Conservation (phyloP, 2,888 invertebrate genomes). For the Tachina lurida region DNA sequence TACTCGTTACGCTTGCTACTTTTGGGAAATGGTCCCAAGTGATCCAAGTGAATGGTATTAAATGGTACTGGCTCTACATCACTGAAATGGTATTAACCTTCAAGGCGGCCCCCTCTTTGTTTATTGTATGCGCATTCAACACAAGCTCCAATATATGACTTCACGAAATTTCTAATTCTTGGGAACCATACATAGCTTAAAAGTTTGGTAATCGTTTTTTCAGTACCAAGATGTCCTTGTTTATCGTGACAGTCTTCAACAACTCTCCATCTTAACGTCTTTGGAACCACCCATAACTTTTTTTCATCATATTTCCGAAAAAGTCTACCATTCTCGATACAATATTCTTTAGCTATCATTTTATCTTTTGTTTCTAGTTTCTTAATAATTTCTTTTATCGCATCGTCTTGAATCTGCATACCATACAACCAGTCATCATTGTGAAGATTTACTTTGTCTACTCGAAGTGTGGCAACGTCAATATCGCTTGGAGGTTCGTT, state of each 20-base stretch:
- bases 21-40: slow-evolving; percentile 36
- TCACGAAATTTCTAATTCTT: slow-evolving; percentile 12
- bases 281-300: not conserved
- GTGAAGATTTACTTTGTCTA: slow-evolving; percentile 2
- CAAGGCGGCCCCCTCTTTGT: slow-evolving; percentile 22
- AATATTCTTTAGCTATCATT: not conserved
- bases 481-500: slow-evolving; percentile 23
- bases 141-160: too few relatives aligned
- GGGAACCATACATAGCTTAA: slow-evolving; percentile 14
- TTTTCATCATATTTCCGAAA: slow-evolving; percentile 1
- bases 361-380: not conserved
- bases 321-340: not conserved
- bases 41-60: slow-evolving; percentile 27
- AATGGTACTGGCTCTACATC: slow-evolving; percentile 39
- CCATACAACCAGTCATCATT: slow-evolving; percentile 11
- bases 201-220: slow-evolving; percentile 19
- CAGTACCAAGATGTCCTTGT: not conserved
- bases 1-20: slow-evolving; percentile 32
- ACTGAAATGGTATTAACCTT: slow-evolving; percentile 55
- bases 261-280: not conserved
- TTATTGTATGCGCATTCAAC: slow-evolving; percentile 78
- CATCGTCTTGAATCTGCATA: slow-evolving; percentile 12
- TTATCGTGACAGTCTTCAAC: slow-evolving; percentile 22
- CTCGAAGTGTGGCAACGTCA: slow-evolving; percentile 17
- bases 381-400: not conserved